Evolutionary conservation across 2,113 vertebrate species (phyloP).

Genomic region (Suricata suricatta): DNA sequence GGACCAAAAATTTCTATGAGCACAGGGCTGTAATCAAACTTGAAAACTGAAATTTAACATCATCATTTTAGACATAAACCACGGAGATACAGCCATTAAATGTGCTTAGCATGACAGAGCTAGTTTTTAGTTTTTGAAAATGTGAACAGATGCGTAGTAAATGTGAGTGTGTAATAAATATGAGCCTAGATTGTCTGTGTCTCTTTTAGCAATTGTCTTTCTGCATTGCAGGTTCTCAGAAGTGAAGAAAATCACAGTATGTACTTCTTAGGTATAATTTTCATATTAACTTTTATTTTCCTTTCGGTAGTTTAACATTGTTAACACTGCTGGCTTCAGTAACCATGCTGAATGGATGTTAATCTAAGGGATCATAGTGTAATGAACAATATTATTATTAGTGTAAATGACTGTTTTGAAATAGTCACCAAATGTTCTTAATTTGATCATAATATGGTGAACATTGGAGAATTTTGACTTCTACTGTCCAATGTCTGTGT

Average conservation of each 20-base stretch:
- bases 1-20: background rate
- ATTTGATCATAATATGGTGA: background rate
- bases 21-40: background rate
- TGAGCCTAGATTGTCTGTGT: background rate
- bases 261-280: background rate
- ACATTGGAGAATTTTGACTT: background rate
- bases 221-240: background rate
- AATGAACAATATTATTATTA: background rate
- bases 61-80: background rate
- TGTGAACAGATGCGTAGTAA: background rate
- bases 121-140: background rate
- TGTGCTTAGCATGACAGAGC: background rate
- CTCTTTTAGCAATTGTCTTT: background rate
- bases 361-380: background rate
- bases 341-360: background rate
- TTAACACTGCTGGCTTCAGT: background rate
- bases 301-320: background rate
- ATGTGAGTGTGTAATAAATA: background rate
- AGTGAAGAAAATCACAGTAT: background rate
- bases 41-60: background rate
- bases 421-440: background rate
- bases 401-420: background rate
- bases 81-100: background rate
- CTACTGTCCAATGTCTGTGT: background rate
- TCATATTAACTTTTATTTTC: background rate